A percentile compares a stretch with the other conserved stretches of the same genome.
Evolutionary conservation across 2,888 invertebrate species (phyloP).

Genomic region (Tipula confusa): DNA sequence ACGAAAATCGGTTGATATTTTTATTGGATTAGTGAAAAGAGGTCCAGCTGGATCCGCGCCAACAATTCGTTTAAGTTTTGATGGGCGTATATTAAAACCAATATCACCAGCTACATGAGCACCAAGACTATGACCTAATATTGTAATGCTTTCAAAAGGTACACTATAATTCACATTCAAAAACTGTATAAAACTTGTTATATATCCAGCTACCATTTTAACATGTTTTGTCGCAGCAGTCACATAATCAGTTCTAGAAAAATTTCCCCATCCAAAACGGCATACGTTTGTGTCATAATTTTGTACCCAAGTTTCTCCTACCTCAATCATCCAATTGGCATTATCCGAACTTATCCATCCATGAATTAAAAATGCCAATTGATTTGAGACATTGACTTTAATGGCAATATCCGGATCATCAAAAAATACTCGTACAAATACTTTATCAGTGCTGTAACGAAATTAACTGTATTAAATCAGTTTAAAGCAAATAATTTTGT

Average conservation of each 20-base stretch:
- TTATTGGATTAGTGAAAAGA: neutral
- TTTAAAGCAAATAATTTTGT: neutral
- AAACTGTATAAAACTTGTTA: neutral
- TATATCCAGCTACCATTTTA: neutral
- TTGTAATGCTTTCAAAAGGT: conserved; percentile 40
- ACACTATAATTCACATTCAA: neutral
- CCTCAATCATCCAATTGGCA: conserved; percentile 45
- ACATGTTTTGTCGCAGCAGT: neutral
- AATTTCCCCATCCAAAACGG: neutral
- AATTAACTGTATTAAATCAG: neutral
- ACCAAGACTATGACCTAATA: conserved; percentile 41
- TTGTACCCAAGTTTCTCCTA: conserved; percentile 39
- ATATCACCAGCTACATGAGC: neutral
- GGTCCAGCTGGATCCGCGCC: neutral
- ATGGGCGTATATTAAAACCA: neutral
- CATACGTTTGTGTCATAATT: neutral
- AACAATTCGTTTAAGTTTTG: neutral
- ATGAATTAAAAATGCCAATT: conserved; percentile 45
- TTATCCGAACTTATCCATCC: conserved; percentile 48
- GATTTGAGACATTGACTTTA: conserved; percentile 40
- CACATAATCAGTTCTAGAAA: neutral
- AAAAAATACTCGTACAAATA: conserved; percentile 42
- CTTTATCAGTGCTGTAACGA: conserved; percentile 38
- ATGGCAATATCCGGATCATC: conserved; percentile 43
- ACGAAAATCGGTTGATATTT: neutral